phyloP scores from a whole-genome alignment of 1,140 invertebrate species.

The Drosophila eugracilis region DNA sequence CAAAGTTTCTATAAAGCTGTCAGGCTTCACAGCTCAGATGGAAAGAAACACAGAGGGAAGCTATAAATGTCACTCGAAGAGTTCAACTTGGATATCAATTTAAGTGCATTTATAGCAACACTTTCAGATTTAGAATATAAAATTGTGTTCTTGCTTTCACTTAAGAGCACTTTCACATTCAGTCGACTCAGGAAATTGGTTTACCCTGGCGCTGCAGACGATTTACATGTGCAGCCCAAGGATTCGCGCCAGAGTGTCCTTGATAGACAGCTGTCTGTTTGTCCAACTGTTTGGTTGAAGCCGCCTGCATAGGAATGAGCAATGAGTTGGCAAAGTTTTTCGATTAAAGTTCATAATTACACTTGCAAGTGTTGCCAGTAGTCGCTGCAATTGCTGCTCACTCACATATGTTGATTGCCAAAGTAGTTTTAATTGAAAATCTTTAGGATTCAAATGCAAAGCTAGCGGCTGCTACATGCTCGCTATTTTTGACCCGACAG shows the following conservation, averaged over 20 bases:
- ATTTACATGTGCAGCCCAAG: conserved; percentile 36
- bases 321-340: conserved; percentile 79
- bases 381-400: conserved; percentile 23
- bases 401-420: conserved; percentile 68
- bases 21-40: background rate
- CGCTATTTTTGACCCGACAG: conserved; percentile 46
- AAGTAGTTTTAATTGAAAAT: conserved; percentile 82
- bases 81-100: background rate
- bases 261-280: conserved; percentile 65
- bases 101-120: too few species aligned
- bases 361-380: conserved; percentile 59
- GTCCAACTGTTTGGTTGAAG: conserved; percentile 9
- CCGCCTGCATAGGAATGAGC: conserved; percentile 55
- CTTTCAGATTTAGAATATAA: background rate
- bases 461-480: background rate
- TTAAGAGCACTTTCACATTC: background rate
- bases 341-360: conserved; percentile 83
- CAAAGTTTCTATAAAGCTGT: background rate
- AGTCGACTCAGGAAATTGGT: conserved; percentile 3
- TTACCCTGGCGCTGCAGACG: conserved; percentile 1
- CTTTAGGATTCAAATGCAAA: conserved; percentile 59
- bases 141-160: background rate
- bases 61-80: background rate
- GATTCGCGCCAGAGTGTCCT: conserved; percentile 12
- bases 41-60: background rate